Conservation (phyloP, 2,888 invertebrate species). For the Julus scandinavius region DNA sequence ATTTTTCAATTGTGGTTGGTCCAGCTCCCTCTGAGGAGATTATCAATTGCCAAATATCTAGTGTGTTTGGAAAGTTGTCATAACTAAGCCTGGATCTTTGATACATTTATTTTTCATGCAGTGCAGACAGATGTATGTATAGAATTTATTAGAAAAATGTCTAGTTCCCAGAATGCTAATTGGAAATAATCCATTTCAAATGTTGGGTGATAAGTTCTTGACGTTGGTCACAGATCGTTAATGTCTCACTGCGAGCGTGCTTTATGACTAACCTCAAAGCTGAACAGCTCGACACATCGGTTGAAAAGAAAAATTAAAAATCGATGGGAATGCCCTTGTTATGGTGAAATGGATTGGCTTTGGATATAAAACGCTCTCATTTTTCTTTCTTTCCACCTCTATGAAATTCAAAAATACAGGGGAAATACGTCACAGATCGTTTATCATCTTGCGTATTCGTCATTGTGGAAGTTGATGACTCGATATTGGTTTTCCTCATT, state of each 20-base stretch:
- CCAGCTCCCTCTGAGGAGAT: too few species aligned
- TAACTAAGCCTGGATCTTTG: too few species aligned
- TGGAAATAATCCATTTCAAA: neutral
- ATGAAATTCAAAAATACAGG: neutral
- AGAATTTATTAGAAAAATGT: too few species aligned
- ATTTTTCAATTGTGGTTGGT: too few species aligned
- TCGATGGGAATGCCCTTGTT: neutral
- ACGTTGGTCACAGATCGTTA: neutral
- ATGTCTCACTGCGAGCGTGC: too few species aligned
- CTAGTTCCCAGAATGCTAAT: too few species aligned
- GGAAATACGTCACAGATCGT: neutral
- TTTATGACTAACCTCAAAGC: too few species aligned
- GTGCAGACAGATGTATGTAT: too few species aligned
- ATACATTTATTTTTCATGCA: too few species aligned
- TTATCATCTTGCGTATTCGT: neutral
- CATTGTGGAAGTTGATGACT: neutral
- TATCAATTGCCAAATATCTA: too few species aligned
- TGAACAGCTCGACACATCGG: neutral
- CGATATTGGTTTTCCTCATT: neutral
- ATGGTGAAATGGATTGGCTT: neutral
- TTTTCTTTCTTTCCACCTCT: neutral
- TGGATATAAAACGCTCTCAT: neutral
- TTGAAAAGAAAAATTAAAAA: neutral
- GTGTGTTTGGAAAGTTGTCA: too few species aligned
- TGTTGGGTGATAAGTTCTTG: neutral